Conservation (phyloP, 2,888 invertebrate genomes). For the Allacma fusca region DNA sequence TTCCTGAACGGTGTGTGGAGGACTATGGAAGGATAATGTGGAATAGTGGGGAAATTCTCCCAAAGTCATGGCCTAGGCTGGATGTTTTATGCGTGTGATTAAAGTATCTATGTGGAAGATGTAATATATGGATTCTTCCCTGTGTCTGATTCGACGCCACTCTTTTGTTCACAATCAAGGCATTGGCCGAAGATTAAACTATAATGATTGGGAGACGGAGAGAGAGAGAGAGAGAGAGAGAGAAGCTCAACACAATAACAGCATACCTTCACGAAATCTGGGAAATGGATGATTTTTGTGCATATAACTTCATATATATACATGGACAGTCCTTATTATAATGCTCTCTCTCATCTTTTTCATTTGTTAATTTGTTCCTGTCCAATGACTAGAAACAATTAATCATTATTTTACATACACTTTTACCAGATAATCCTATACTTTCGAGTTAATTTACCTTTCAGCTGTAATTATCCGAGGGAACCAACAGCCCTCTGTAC, state of each 20-base stretch:
- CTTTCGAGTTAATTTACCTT: constrained; percentile 37
- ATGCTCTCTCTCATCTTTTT: constrained; percentile 37
- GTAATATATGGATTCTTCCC: constrained; percentile 8
- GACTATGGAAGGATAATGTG: not conserved
- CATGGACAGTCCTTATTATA: not conserved
- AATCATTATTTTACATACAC: constrained; percentile 40
- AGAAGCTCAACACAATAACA: constrained; percentile 6
- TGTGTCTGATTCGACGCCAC: not conserved
- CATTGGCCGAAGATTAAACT: constrained; percentile 43
- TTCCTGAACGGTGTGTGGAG: too few species aligned
- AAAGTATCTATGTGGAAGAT: not conserved
- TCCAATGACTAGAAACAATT: constrained; percentile 47
- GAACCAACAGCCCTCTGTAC: not conserved
- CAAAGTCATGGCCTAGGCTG: not conserved
- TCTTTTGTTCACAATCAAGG: constrained; percentile 24
- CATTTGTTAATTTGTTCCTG: constrained; percentile 47
- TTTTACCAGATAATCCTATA: constrained; percentile 9
- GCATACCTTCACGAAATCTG: constrained; percentile 41
- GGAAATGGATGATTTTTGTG: constrained; percentile 24
- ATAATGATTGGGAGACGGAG: constrained; percentile 35
- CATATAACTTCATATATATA: not conserved
- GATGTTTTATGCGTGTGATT: not conserved
- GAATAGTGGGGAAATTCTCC: constrained; percentile 8
- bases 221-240: not conserved
- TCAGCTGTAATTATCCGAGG: constrained; percentile 33